A percentile compares a stretch with the other conserved stretches of the same genome.
Conservation (phyloP, 2,113 vertebrate species). For the Tragulus kanchil region DNA sequence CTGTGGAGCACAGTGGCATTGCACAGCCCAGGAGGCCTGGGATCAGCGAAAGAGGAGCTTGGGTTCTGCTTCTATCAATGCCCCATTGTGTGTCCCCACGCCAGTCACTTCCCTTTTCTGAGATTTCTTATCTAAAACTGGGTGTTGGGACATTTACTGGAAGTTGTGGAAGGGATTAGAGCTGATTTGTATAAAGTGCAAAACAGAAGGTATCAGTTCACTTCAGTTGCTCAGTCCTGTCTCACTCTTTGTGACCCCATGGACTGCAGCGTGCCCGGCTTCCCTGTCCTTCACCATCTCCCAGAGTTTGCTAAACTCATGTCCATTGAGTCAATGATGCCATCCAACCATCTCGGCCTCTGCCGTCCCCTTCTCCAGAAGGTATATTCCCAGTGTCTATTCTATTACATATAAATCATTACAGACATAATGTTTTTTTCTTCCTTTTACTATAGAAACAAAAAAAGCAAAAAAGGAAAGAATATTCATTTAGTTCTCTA, state of each 20-base stretch:
- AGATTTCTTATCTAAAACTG: not conserved
- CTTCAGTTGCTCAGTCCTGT: too few species aligned
- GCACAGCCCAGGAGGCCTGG: accelerated
- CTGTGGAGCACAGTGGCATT: accelerated
- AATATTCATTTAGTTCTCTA: not conserved
- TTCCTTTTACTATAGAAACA: not conserved
- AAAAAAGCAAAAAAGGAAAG: slow-evolving; percentile 1
- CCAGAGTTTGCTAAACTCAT: too few species aligned
- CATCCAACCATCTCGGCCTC: too few species aligned
- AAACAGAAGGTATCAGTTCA: not conserved
- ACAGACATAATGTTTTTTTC: not conserved
- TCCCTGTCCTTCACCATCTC: too few species aligned
- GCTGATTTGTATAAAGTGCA: not conserved
- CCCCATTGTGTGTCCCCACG: too few species aligned
- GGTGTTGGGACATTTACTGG: too few species aligned
- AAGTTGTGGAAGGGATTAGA: not conserved
- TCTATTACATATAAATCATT: not conserved
- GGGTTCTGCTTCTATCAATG: not conserved
- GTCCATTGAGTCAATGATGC: too few species aligned
- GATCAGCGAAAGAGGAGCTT: not conserved
- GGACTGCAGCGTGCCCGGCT: too few species aligned
- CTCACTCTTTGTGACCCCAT: too few species aligned
- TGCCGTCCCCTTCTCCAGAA: not conserved
- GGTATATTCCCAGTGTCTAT: not conserved
- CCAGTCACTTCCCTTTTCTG: not conserved